These are phyloP conservation scores for Notamacropus eugenii DNA, from an alignment of 2,797 vertebrate species.

Conservation along the genomic window DNA sequence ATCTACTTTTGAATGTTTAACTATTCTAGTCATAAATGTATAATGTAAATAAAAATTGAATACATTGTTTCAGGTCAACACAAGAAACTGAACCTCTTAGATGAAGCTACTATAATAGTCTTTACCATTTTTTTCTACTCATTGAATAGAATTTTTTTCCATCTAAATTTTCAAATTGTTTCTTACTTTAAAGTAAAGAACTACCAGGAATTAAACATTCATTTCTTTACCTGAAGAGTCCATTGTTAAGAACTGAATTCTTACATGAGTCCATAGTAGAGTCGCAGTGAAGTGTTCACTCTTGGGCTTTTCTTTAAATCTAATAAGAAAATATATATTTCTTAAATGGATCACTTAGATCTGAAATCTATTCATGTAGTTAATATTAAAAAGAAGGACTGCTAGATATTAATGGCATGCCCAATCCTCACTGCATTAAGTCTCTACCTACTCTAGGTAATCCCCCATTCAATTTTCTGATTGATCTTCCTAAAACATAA, in stretches of 20 bases:
- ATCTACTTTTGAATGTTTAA: background rate
- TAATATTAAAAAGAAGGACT: background rate
- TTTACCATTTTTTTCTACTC: background rate
- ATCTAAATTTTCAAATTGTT: background rate
- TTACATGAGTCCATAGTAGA: background rate
- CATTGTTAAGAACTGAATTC: background rate
- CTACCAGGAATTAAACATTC: background rate
- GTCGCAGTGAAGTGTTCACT: background rate
- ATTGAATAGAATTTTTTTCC: background rate
- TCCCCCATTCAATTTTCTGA: background rate
- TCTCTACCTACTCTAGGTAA: background rate
- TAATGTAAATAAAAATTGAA: background rate
- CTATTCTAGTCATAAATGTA: background rate
- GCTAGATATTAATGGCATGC: background rate
- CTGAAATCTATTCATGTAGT: background rate
- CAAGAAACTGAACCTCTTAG: background rate
- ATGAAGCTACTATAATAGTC: background rate
- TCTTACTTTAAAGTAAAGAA: background rate
- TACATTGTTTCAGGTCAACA: background rate
- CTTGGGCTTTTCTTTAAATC: background rate
- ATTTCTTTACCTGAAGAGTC: background rate
- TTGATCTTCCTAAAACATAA: background rate
- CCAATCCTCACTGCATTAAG: background rate
- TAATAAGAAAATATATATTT: background rate
- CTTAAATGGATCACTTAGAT: background rate